Evolutionary conservation across 2,113 vertebrate species (phyloP).

Genomic region (Aramus guarauna): DNA sequence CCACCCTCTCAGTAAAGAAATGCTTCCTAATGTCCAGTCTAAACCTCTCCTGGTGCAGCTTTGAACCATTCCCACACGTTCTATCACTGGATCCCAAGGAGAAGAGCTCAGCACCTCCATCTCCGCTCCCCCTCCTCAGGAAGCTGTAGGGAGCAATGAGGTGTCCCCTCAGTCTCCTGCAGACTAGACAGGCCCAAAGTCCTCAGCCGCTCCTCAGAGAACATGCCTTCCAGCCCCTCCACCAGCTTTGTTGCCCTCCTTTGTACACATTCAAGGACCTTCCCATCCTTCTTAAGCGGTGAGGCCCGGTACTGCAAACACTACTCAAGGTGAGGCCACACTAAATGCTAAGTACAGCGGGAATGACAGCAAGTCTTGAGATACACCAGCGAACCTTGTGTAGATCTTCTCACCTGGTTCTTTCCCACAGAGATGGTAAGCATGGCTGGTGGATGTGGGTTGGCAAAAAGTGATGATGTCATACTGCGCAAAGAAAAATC

Average conservation of each 20-base stretch:
- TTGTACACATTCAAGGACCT: not conserved
- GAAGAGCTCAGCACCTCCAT: not conserved
- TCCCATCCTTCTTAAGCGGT: not conserved
- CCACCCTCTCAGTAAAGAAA: not conserved
- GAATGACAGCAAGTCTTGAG: not conserved
- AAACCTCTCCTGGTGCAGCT: not conserved
- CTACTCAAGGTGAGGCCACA: not conserved
- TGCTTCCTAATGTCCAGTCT: not conserved
- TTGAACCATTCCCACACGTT: fast-evolving
- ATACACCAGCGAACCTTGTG: not conserved
- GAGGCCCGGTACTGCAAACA: not conserved
- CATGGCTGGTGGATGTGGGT: too few relatives aligned
- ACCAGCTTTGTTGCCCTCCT: not conserved
- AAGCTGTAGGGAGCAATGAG: not conserved
- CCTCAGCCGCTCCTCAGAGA: not conserved
- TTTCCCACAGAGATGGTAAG: not conserved
- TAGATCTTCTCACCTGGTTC: not conserved
- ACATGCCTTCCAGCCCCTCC: not conserved
- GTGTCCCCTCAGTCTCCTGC: not conserved
- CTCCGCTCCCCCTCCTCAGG: too few relatives aligned
- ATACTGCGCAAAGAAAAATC: not conserved
- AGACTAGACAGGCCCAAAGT: not conserved
- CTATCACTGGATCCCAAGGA: not conserved
- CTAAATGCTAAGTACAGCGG: not conserved
- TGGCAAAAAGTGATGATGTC: not conserved